Evolutionary conservation across 2,113 vertebrate species (phyloP).

Genomic region (Ammodytes dubius): DNA sequence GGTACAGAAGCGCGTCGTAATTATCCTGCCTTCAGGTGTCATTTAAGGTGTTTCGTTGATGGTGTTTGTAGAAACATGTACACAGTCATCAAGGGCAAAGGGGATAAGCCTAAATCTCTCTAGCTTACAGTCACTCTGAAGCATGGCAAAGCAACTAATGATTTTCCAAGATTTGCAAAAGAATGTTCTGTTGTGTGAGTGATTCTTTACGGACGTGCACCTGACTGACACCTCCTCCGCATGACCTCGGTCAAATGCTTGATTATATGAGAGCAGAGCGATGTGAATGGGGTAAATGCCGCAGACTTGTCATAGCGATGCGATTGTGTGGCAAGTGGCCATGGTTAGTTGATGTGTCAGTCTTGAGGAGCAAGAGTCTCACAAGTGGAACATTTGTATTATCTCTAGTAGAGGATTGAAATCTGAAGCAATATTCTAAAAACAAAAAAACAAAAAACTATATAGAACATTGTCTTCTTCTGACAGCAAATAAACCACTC

Average conservation of each 20-base stretch:
- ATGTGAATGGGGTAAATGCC: constrained; percentile 22
- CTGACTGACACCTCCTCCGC: background rate
- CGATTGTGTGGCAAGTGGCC: background rate
- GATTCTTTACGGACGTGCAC: background rate
- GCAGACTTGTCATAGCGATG: background rate
- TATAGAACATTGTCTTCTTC: constrained; percentile 17
- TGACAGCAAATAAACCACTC: background rate
- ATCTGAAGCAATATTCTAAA: background rate
- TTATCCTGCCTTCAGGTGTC: background rate
- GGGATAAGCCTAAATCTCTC: background rate
- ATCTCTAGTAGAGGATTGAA: background rate
- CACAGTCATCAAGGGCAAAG: background rate
- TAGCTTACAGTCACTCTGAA: background rate
- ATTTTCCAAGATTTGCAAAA: background rate
- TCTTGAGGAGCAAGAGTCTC: constrained; percentile 10
- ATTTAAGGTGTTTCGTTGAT: background rate
- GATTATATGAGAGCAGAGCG: constrained; percentile 32
- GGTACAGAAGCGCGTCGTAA: constrained; percentile 2
- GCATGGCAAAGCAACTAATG: background rate
- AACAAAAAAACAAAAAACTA: constrained; percentile 4
- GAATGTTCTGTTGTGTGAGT: background rate
- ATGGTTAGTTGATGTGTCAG: background rate
- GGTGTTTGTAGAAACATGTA: background rate
- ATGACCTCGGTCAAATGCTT: background rate
- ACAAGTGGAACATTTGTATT: background rate